phyloP scores from a whole-genome alignment of 1,140 invertebrate genomes.

The Scaptodrosophila lebanonensis region DNA sequence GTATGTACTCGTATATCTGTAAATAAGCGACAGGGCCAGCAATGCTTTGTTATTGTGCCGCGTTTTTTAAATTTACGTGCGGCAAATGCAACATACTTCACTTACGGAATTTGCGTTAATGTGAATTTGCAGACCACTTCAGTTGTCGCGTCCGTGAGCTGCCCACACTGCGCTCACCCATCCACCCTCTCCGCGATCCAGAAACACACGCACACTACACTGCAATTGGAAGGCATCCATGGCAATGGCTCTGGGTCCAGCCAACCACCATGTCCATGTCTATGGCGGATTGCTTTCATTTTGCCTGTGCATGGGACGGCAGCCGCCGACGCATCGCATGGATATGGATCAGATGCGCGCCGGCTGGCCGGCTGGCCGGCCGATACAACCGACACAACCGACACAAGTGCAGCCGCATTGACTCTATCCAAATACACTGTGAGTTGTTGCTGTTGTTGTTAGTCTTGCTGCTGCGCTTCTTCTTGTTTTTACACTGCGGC shows the following conservation, averaged over 20 bases:
- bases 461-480: slow-evolving; percentile 32
- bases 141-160: slow-evolving; percentile 14
- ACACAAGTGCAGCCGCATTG: slow-evolving; percentile 67
- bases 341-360: slow-evolving; percentile 3
- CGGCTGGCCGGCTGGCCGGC: neutral
- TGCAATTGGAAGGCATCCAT: too few relatives aligned
- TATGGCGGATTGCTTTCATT: slow-evolving; percentile 44
- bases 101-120: slow-evolving; percentile 75
- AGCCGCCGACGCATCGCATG: slow-evolving; percentile 45
- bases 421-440: slow-evolving; percentile 66
- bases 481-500: slow-evolving; percentile 60
- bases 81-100: slow-evolving; percentile 75
- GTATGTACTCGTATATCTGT: slow-evolving; percentile 44
- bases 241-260: too few relatives aligned
- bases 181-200: neutral
- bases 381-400: slow-evolving; percentile 15
- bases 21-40: slow-evolving; percentile 40
- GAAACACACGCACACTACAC: too few relatives aligned
- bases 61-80: slow-evolving; percentile 74
- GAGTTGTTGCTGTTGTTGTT: slow-evolving; percentile 34
- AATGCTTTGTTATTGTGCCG: slow-evolving; percentile 70
- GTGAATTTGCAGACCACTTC: slow-evolving; percentile 73
- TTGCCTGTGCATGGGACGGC: slow-evolving; percentile 53
- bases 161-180: neutral
- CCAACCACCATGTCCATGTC: neutral